Conservation (phyloP, 2,113 vertebrate species). For the Scomber japonicus region DNA sequence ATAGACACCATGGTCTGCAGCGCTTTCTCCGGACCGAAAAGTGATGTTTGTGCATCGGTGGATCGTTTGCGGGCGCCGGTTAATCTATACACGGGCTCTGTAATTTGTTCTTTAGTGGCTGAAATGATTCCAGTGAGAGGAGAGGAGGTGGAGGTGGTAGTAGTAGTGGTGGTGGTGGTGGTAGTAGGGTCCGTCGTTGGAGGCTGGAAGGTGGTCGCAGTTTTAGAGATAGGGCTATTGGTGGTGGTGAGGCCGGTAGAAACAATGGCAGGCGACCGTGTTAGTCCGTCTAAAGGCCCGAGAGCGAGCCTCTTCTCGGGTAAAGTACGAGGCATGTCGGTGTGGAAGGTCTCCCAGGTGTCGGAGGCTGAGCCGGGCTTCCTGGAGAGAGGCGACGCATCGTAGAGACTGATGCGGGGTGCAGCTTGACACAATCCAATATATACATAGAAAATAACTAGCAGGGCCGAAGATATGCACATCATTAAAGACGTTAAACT, state of each 20-base stretch:
- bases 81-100: slow-evolving; percentile 25
- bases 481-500: slow-evolving; percentile 82
- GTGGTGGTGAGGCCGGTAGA: slow-evolving; percentile 28
- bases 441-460: slow-evolving; percentile 78
- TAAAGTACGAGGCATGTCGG: slow-evolving; percentile 61
- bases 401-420: slow-evolving; percentile 74
- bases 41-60: slow-evolving; percentile 56
- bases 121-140: slow-evolving; percentile 22
- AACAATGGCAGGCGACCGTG: slow-evolving; percentile 58
- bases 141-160: slow-evolving; percentile 19
- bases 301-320: slow-evolving; percentile 52
- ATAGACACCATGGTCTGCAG: slow-evolving; percentile 77
- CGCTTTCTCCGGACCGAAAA: slow-evolving; percentile 67
- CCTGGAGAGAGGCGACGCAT: slow-evolving; percentile 78
- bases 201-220: slow-evolving; percentile 53
- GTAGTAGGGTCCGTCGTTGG: slow-evolving; percentile 44
- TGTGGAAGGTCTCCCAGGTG: slow-evolving; percentile 56
- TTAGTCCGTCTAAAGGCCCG: slow-evolving; percentile 41
- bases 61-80: slow-evolving; percentile 59
- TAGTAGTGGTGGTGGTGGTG: slow-evolving; percentile 11
- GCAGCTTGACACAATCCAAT: slow-evolving; percentile 78
- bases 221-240: slow-evolving; percentile 25
- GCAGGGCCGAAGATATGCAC: slow-evolving; percentile 74
- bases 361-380: slow-evolving; percentile 73
- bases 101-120: slow-evolving; percentile 7